Percentiles rank a stretch among this genome's conserved stretches.
These are phyloP conservation scores for Euwallacea fornicatus DNA, from an alignment of 1,140 invertebrate species.

Conservation along the genomic window DNA sequence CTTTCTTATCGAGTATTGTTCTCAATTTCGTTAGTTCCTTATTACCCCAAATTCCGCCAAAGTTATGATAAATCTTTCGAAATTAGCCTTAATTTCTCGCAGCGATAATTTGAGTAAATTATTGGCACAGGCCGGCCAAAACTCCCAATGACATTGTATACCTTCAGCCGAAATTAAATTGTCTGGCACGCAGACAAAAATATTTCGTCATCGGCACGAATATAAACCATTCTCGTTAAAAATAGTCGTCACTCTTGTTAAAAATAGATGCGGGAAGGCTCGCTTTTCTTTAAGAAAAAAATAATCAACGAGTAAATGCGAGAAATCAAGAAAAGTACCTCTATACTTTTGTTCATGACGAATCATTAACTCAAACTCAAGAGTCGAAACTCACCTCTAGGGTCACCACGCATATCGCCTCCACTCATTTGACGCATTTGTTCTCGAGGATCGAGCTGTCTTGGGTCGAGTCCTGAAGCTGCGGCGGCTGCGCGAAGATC, in stretches of 20 bases:
- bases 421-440: conserved; percentile 61
- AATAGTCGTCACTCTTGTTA: not conserved
- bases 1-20: too few species aligned
- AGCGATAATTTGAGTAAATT: too few species aligned
- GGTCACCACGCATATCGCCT: conserved; percentile 67
- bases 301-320: not conserved
- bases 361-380: too few species aligned
- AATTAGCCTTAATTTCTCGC: too few species aligned
- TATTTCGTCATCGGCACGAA: conserved; percentile 2
- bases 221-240: not conserved
- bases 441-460: conserved; percentile 65
- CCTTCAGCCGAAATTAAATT: not conserved
- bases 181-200: conserved; percentile 16
- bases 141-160: not conserved
- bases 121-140: not conserved
- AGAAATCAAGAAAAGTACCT: not conserved
- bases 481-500: conserved; percentile 44
- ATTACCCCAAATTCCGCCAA: too few species aligned
- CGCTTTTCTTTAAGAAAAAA: not conserved
- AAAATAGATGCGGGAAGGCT: too few species aligned
- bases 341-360: too few species aligned
- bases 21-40: too few species aligned
- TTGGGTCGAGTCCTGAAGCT: conserved; percentile 43
- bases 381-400: conserved; percentile 57
- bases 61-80: too few species aligned